These are phyloP conservation scores for Ophiothrix spiculata DNA, from an alignment of 35 echinoderm and acorn worm species.

Conservation along the genomic window DNA sequence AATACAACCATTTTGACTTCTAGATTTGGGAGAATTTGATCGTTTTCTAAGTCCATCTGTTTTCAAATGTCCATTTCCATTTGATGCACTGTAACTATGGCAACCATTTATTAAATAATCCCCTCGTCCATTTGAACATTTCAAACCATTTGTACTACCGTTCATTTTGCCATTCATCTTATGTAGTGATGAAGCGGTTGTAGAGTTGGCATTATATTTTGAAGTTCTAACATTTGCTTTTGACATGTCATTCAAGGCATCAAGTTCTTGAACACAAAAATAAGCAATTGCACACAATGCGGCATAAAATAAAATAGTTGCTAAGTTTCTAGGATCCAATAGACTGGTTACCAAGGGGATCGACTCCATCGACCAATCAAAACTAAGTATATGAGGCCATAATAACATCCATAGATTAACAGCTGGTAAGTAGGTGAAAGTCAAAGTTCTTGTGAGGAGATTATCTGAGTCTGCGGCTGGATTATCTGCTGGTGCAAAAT, in stretches of 20 bases:
- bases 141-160: background rate
- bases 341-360: constrained; percentile 69
- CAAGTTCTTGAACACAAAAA: constrained; percentile 2
- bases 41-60: constrained; percentile 22
- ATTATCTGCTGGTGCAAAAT: constrained; percentile 90
- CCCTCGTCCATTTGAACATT: background rate
- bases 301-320: constrained; percentile 46
- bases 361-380: constrained; percentile 99
- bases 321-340: constrained; percentile 63
- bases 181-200: background rate
- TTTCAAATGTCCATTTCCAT: background rate
- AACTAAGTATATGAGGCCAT: constrained; percentile 75
- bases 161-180: constrained; percentile 36
- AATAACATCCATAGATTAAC: constrained; percentile 89
- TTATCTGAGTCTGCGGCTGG: constrained; percentile 74
- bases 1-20: constrained; percentile 19
- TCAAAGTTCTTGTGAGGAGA: constrained; percentile 81
- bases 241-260: background rate
- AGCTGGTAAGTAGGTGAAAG: constrained; percentile 76
- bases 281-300: constrained; percentile 2
- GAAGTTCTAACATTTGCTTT: background rate
- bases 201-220: background rate
- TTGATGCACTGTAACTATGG: background rate
- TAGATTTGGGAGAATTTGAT: background rate
- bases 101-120: background rate